Evolutionary conservation across 1,140 invertebrate species (phyloP).

Genomic region (Caenorhabditis latens): DNA sequence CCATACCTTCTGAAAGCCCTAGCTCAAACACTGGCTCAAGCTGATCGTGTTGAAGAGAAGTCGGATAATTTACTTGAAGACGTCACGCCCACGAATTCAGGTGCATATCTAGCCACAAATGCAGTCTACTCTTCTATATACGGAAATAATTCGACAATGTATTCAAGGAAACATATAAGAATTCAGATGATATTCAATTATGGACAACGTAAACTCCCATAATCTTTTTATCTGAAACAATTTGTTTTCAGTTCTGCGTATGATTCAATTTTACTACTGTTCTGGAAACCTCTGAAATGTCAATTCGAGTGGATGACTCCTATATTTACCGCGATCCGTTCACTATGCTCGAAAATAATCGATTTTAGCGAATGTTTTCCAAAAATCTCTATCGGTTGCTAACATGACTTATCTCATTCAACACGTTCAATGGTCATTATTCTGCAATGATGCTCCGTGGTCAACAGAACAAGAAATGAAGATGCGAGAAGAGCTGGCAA

Average conservation of each 20-base stretch:
- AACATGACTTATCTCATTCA: constrained; percentile 42
- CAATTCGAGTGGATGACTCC: constrained; percentile 7
- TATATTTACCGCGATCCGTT: background rate
- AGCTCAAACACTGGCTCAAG: constrained; percentile 57
- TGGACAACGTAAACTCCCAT: constrained; percentile 1
- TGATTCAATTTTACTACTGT: constrained; percentile 27
- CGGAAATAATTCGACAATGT: constrained; percentile 54
- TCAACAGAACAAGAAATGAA: constrained; percentile 63
- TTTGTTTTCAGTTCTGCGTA: constrained; percentile 17
- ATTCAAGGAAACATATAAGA: background rate
- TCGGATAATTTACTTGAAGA: constrained; percentile 26
- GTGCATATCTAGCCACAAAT: background rate
- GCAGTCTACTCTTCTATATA: constrained; percentile 41
- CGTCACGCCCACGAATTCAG: background rate
- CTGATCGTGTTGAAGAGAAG: constrained; percentile 28
- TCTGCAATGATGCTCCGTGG: constrained; percentile 37
- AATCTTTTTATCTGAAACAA: background rate
- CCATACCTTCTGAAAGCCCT: constrained; percentile 65
- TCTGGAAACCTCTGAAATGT: constrained; percentile 14
- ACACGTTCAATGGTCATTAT: constrained; percentile 41
- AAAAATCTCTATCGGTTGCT: constrained; percentile 1
- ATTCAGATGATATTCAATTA: constrained; percentile 1
- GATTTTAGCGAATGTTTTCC: background rate
- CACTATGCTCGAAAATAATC: background rate
- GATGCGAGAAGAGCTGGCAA: constrained; percentile 61